Percentiles rank a stretch among this genome's conserved stretches.
Evolutionary conservation across 2,888 invertebrate species (phyloP).

Genomic region (Trichogramma evanescens): DNA sequence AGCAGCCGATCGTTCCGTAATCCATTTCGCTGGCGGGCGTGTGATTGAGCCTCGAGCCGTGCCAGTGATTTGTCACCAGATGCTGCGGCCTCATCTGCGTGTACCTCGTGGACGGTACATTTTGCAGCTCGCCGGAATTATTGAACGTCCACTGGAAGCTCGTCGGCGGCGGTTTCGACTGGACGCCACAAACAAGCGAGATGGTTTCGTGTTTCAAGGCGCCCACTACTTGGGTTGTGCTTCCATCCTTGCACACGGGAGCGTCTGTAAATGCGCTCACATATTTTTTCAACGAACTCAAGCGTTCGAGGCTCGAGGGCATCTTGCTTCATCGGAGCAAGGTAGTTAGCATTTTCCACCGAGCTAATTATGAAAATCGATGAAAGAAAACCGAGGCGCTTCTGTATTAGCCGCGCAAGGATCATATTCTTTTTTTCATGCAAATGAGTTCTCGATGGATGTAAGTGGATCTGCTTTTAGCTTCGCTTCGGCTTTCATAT

Average conservation of each 20-base stretch:
- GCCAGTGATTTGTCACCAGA: conserved; percentile 50
- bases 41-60: conserved; percentile 70
- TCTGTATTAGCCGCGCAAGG: too few relatives aligned
- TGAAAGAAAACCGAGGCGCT: too few relatives aligned
- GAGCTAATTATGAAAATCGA: too few relatives aligned
- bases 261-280: conserved; percentile 28
- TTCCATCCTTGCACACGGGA: conserved; percentile 51
- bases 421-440: too few relatives aligned
- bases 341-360: too few relatives aligned
- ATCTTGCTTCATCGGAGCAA: too few relatives aligned
- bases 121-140: conserved; percentile 78
- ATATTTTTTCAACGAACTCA: too few relatives aligned
- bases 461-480: too few relatives aligned
- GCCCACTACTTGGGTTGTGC: conserved; percentile 71
- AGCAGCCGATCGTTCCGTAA: conserved; percentile 82
- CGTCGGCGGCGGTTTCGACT: conserved; percentile 76
- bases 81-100: conserved; percentile 40
- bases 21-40: conserved; percentile 81
- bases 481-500: too few relatives aligned
- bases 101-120: conserved; percentile 61
- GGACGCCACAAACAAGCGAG: conserved; percentile 75
- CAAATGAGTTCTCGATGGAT: too few relatives aligned
- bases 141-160: conserved; percentile 90
- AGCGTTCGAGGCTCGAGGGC: too few relatives aligned
- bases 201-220: conserved; percentile 84